Evolutionary conservation across 2,113 vertebrate species (phyloP).

Genomic region (Athene noctua): DNA sequence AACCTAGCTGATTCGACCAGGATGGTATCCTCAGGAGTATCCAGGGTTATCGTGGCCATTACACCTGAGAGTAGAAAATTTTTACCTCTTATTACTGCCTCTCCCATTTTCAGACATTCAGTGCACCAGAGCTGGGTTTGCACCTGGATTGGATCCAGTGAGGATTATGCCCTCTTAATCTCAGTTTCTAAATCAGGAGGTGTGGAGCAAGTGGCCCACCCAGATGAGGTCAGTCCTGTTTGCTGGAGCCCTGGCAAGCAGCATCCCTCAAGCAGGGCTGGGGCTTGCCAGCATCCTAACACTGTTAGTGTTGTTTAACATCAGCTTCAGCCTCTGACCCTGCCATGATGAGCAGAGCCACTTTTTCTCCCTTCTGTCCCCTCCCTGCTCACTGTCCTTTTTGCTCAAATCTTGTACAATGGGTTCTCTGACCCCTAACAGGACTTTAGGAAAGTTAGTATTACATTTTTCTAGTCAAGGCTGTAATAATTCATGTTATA

Average conservation of each 20-base stretch:
- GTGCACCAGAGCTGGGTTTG: not conserved
- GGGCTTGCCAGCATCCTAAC: not conserved
- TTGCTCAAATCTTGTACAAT: not conserved
- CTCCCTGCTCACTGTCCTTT: not conserved
- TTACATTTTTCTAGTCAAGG: not conserved
- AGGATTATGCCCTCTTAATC: not conserved
- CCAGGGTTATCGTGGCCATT: not conserved
- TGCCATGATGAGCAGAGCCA: not conserved
- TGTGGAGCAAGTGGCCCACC: not conserved
- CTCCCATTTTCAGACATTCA: not conserved
- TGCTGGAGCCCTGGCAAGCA: not conserved
- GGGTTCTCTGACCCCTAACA: not conserved
- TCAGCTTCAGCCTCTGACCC: not conserved
- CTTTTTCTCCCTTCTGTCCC: not conserved
- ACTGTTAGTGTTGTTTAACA: not conserved
- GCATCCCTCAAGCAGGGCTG: accelerated
- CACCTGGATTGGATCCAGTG: not conserved
- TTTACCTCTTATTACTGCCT: not conserved
- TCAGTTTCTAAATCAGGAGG: not conserved
- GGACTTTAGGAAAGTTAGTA: not conserved
- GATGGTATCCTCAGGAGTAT: not conserved
- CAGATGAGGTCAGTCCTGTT: not conserved
- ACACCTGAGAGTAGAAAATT: not conserved
- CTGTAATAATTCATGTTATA: not conserved
- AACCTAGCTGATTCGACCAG: not conserved